Evolutionary conservation across 1,140 invertebrate genomes (phyloP).

Genomic region (Ceratosolen fusciceps): DNA sequence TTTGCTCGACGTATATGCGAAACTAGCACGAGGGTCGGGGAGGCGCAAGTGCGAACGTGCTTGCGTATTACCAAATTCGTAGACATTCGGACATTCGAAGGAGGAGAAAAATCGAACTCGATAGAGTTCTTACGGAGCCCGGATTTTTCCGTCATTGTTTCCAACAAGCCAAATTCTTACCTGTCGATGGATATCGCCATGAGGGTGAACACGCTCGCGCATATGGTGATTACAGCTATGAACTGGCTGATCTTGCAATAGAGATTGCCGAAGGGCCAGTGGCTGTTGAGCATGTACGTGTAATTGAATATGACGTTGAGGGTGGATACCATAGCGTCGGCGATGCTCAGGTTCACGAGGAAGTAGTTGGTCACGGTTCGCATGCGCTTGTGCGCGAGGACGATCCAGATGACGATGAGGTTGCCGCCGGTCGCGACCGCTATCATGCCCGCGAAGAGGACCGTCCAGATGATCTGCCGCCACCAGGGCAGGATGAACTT

Average conservation of each 20-base stretch:
- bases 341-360: conserved; percentile 92
- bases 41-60: neutral
- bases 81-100: neutral
- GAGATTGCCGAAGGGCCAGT: conserved; percentile 94
- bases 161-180: conserved; percentile 74
- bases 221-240: conserved; percentile 90
- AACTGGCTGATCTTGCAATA: conserved; percentile 97
- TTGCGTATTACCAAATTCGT: neutral
- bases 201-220: conserved; percentile 94
- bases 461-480: conserved; percentile 87
- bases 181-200: conserved; percentile 97
- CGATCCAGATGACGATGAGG: conserved; percentile 95
- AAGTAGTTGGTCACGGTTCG: conserved; percentile 97
- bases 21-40: too few relatives aligned
- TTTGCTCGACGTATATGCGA: too few relatives aligned
- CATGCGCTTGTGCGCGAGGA: conserved; percentile 91
- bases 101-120: neutral
- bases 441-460: conserved; percentile 89
- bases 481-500: conserved; percentile 86
- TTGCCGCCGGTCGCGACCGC: conserved; percentile 93
- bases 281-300: conserved; percentile 90
- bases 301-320: conserved; percentile 96
- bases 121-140: too few relatives aligned
- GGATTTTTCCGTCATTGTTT: neutral
- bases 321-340: conserved; percentile 92